phyloP scores from a whole-genome alignment of 2,113 vertebrate species.

The Sialia sialis region DNA sequence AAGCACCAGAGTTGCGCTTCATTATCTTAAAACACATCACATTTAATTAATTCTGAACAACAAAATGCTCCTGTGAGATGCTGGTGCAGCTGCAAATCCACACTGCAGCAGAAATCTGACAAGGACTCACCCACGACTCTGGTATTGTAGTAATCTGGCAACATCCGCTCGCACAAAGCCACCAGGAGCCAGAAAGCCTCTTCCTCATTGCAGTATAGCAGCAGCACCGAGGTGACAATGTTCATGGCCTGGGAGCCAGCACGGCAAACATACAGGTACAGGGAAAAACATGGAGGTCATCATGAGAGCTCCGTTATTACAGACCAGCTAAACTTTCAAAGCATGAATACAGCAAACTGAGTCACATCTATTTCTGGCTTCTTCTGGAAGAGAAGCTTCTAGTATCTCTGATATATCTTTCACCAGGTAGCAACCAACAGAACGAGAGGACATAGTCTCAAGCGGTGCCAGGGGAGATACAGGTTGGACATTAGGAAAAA shows the following conservation, averaged over 20 bases:
- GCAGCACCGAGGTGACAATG: conserved; percentile 92
- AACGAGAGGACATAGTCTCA: no score
- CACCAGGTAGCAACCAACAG: no score
- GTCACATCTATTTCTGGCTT: not conserved
- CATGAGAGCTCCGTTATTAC: not conserved
- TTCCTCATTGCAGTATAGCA: conserved; percentile 93
- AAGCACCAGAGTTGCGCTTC: not conserved
- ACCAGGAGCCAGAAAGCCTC: conserved; percentile 97
- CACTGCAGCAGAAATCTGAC: not conserved
- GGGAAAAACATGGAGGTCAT: not conserved
- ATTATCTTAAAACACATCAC: not conserved
- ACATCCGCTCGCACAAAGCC: conserved; percentile 93
- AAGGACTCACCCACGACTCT: conserved; percentile 92
- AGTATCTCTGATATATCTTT: no score
- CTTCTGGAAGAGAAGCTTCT: not conserved
- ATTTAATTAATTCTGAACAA: not conserved
- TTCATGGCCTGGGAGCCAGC: conserved; percentile 87
- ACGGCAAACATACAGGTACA: not conserved
- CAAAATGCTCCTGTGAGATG: not conserved
- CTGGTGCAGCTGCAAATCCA: not conserved
- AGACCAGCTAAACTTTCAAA: not conserved
- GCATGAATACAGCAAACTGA: not conserved
- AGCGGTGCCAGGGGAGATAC: no score
- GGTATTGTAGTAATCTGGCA: conserved; percentile 98
- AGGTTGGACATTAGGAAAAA: no score